A percentile compares a stretch with the other conserved stretches of the same genome.
Conservation (phyloP, 2,797 vertebrate species). For the Tapera naevia region DNA sequence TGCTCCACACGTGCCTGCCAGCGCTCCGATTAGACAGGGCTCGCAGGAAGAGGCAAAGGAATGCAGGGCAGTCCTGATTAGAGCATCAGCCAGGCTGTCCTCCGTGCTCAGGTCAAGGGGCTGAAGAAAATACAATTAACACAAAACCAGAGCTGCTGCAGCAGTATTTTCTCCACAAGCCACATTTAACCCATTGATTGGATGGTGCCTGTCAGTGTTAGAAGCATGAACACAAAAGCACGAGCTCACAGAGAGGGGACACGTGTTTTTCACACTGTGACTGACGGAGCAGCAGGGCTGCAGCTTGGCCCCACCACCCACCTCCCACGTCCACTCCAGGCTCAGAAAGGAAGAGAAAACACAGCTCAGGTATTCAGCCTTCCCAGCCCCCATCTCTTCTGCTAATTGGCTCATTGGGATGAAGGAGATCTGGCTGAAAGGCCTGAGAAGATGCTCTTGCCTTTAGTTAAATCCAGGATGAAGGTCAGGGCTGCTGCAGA, state of each 20-base stretch:
- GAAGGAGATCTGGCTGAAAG: background rate
- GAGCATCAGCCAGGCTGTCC: background rate
- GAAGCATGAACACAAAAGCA: rapidly evolving
- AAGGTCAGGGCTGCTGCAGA: background rate
- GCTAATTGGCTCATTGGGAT: background rate
- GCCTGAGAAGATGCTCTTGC: background rate
- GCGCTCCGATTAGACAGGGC: background rate
- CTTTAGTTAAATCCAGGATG: background rate
- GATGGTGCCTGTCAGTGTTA: background rate
- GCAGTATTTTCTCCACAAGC: background rate
- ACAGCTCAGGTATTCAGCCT: background rate
- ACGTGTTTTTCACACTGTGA: rapidly evolving
- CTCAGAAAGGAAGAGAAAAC: background rate
- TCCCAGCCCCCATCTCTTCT: background rate
- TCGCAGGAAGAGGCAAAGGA: background rate
- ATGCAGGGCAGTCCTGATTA: background rate
- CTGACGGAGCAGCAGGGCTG: background rate
- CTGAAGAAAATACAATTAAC: background rate
- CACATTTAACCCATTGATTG: rapidly evolving
- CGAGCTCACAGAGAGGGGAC: background rate
- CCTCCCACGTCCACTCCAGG: background rate
- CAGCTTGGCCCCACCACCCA: background rate
- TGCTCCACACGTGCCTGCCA: background rate
- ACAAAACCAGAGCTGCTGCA: background rate
- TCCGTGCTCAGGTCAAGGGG: background rate